phyloP scores from a whole-genome alignment of 2,888 invertebrate species.

The Brenthis hecate region DNA sequence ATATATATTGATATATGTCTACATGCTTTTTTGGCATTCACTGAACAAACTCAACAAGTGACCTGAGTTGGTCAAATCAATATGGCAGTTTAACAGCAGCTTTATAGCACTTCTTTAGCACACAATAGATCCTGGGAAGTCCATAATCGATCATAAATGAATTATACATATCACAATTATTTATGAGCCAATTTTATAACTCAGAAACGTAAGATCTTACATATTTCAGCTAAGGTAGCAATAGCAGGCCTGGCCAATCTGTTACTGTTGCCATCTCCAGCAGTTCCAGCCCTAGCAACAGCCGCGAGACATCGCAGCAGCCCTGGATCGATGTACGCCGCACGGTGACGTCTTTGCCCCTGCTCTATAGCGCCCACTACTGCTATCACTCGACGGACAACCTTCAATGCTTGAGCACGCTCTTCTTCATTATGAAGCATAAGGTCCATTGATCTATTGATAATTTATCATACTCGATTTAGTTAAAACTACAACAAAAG shows the following conservation, averaged over 20 bases:
- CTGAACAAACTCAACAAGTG: too few relatives aligned
- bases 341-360: conserved; percentile 86
- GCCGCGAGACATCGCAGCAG: conserved; percentile 91
- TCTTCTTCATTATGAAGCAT: conserved; percentile 95
- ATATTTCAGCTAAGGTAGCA: conserved; percentile 94
- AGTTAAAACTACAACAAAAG: conserved; percentile 62
- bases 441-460: conserved; percentile 91
- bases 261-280: conserved; percentile 88
- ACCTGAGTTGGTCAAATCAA: too few relatives aligned
- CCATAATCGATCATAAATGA: too few relatives aligned
- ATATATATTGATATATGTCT: too few relatives aligned
- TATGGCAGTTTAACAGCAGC: too few relatives aligned
- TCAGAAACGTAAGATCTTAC: conserved; percentile 66
- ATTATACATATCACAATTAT: too few relatives aligned
- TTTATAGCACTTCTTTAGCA: too few relatives aligned
- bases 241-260: conserved; percentile 91
- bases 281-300: conserved; percentile 88
- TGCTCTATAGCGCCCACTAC: conserved; percentile 81
- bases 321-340: conserved; percentile 87
- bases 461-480: conserved; percentile 47
- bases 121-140: too few relatives aligned
- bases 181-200: too few relatives aligned
- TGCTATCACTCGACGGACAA: conserved; percentile 84
- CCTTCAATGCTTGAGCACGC: conserved; percentile 93
- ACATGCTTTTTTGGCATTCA: too few relatives aligned